Evolutionary conservation across 2,113 vertebrate genomes (phyloP), one percentile per base, ranked within the genome.

Genomic region (Setophaga coronata): DNA sequence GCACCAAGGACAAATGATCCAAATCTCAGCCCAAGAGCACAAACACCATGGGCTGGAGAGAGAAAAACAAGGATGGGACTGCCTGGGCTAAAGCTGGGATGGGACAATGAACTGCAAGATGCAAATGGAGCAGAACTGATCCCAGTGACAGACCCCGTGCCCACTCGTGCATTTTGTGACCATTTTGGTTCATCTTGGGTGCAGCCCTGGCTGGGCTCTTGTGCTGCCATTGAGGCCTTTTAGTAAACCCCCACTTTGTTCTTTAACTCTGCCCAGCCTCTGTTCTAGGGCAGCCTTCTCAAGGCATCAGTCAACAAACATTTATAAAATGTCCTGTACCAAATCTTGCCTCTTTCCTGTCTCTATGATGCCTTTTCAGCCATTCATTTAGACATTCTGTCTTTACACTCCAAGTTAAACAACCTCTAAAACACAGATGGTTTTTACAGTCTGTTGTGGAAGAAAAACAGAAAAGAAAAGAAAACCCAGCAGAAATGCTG

Each of bases 351-450:
- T 62, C 70, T 79, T 85, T 82, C 20, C 80, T 5, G 8, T 65
- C 36, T 78, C 53, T 65, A 42, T 40, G 18, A 58, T 83, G 43
- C 17, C 43, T 91, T 73, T 89, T 69, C 54, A 93, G 58, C 18
- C 20, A 61, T 65, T 76, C n/a, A 65, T 71, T 82, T 48, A 89
- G 81, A 45, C 31, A 42, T 86, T 86, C 74, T 90, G 42, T 29
- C 86, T 93, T 91, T 82, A 73, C 21, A 69, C 23, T 88, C 19
- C 20, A 65, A 85, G 48, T 79, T 84, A 91, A 94, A 85, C 48
- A 87, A 45, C 57, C 36, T 79, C 29, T 84, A 64, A 89, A 91
- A 76, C 45, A 87, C 81, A 96, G 91, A 84, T 85, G 45, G 73
- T 61, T 87, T 82, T 82, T 87, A 67, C 69, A 84, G 60, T 57